Base-by-base conservation (phyloP, 2,888 invertebrate genomes). In the Cataglyphis livida region DNA sequence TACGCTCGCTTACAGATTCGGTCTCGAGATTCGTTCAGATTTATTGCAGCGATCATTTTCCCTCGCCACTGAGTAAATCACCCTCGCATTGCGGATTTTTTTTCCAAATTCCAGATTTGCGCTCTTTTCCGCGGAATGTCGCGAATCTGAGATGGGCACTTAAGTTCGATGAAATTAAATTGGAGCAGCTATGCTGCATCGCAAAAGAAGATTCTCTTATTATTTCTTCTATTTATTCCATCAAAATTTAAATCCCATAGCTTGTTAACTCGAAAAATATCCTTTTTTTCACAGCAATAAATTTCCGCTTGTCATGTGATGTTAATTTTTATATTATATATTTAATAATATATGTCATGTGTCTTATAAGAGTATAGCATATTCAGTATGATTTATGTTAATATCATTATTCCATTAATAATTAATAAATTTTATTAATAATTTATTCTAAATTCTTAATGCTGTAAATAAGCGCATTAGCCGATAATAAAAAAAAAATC, bases 41-140 rank as follows among this genome's bases (percentile, higher is more conserved):
- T 78, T 78, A 78, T 70, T 59, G 57, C 78, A 5, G 70, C 71
- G 32, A 79, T 79, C 59, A 71, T 59, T 71, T 71, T 59, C 25
- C 59, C 78, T 32, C 78, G 57, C 44, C 44, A 25, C 21, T 35
- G 25, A 70, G 35, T 71, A 44, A 44, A 79, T 59, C 59, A 70
- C 54, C 12, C 44, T 35, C 65, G 5, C 59, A 59, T 59, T 44
- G 59, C 70, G 44, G 1, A 38, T 35, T 70, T 51, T 61, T 59
- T 41, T 44, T 59, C 32, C 25, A 48, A 59, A 59, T 48, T 71
- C 38, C 41, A 71, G 12, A 44, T 78, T 41, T 57, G 7, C 32
- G 21, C 32, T 35, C 44, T n/a, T 25, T n/a, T 51, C n/a, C 65
- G 51, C 38, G 65, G n/a, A 65, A 38, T 4, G 0, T 21, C 21